phyloP scores from a whole-genome alignment of 2,888 invertebrate genomes.

The Thereva unica region DNA sequence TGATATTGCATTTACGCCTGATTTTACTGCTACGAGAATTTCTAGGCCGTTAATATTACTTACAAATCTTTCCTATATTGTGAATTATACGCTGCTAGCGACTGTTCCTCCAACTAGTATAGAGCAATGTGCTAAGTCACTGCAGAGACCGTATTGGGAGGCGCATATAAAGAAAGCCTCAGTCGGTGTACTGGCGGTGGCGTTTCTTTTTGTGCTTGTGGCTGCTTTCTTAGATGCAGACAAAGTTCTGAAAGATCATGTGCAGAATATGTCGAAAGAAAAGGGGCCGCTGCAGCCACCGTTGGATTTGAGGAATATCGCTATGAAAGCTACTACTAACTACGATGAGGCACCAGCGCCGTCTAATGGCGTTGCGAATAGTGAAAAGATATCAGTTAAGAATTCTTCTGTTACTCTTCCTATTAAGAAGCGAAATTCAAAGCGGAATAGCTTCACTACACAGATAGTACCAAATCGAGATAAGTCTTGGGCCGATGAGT shows the following conservation, averaged over 20 bases:
- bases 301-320: constrained; percentile 63
- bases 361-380: not conserved
- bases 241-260: constrained; percentile 63
- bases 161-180: constrained; percentile 68
- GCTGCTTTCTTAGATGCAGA: constrained; percentile 75
- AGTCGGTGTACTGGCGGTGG: constrained; percentile 63
- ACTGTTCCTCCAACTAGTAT: constrained; percentile 66
- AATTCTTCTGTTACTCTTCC: not conserved
- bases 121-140: constrained; percentile 67
- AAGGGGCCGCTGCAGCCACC: constrained; percentile 64
- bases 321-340: constrained; percentile 39
- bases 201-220: constrained; percentile 68
- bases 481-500: constrained; percentile 45
- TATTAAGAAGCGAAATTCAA: constrained; percentile 35
- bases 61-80: constrained; percentile 65
- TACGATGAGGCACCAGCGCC: constrained; percentile 7
- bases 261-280: constrained; percentile 59
- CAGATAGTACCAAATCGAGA: constrained; percentile 32
- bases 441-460: constrained; percentile 27
- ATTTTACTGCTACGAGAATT: constrained; percentile 79
- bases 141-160: constrained; percentile 80
- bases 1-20: constrained; percentile 86
- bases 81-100: constrained; percentile 73
- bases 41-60: constrained; percentile 66
- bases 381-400: constrained; percentile 8